Evolutionary conservation across 2,113 vertebrate species (phyloP), one percentile per base, ranked within the genome.

Genomic region (Oncorhynchus nerka): DNA sequence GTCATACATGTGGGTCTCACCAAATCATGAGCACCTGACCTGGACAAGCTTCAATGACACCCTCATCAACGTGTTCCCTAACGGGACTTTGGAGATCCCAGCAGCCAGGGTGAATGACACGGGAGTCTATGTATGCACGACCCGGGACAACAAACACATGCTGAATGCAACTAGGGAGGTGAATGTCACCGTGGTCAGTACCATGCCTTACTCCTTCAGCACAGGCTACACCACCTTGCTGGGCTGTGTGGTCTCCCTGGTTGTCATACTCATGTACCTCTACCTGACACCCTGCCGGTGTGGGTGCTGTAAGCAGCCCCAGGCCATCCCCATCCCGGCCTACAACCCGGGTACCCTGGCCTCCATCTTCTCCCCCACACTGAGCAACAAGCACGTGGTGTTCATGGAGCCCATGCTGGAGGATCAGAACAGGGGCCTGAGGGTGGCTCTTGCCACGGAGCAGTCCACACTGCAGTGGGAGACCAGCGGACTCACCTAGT

Each of bases 201-300:
- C 90, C 0, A 75, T 82, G 0, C 91, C 73, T 0, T 95, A 96
- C 78, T 86, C 94, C 4, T 98, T 99, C 89, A 97, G 93, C 91
- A 98, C 97, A 0, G 96, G 96, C 32, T 94, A 98, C 81, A 98
- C 97, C 0, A 99, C 98, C 0, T 91, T 99, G 22, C 88, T 98
- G 5, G 95, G 95, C 70, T 99, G 97, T 15, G 87, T 91, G 0
- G 94, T 97, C 78, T 97, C 94, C 72, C 91, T 97, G 67, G 64
- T 96, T 59, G 83, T 95, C 32, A 96, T 99, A 75, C 90, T 98
- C 11, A 70, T 97, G 11, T 99, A 99, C 86, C 86, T 99, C 79
- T 99, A 94, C 82, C 89, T 98, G 87, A 98, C 97, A 0, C 97
- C 97, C 0, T 99, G 97, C 80, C 93, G 69, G 62, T 97, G 97